A percentile compares a stretch with the other conserved stretches of the same genome.
Evolutionary conservation across 2,797 vertebrate species (phyloP).

Genomic region (Muscicapa comitata): DNA sequence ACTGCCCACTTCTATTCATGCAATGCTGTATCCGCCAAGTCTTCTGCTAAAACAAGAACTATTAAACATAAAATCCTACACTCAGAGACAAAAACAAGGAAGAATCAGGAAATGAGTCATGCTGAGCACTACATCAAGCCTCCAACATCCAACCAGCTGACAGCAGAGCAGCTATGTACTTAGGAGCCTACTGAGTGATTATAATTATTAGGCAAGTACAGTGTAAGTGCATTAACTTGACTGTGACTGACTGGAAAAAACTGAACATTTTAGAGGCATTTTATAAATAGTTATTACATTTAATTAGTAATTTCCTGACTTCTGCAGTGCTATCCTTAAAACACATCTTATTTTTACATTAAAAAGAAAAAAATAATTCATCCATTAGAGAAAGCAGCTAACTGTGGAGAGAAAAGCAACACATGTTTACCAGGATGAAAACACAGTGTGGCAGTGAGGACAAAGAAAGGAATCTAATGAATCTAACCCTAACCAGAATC

Average conservation of each 20-base stretch:
- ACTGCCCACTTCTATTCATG: neutral
- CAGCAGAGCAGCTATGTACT: neutral
- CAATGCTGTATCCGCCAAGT: neutral
- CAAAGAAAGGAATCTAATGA: neutral
- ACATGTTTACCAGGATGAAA: neutral
- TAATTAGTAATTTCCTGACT: constrained; percentile 10
- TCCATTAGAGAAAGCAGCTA: neutral
- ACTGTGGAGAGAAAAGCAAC: neutral
- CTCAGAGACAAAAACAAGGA: neutral
- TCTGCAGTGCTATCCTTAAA: neutral
- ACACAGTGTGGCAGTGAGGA: neutral
- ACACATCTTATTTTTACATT: neutral
- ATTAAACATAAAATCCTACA: neutral
- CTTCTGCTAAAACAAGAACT: neutral
- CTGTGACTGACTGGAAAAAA: constrained; percentile 7
- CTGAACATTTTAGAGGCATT: constrained; percentile 2
- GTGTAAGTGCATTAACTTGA: neutral
- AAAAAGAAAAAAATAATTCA: neutral
- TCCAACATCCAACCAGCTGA: neutral
- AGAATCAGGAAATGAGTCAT: constrained; percentile 40
- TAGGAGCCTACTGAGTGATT: neutral
- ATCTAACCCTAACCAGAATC: neutral
- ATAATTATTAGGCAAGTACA: constrained; percentile 26
- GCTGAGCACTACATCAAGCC: neutral
- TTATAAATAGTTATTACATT: constrained; percentile 23